Evolutionary conservation across 2,113 vertebrate species (phyloP), one percentile per base, ranked within the genome.

Genomic region (Brienomyrus brachyistius): DNA sequence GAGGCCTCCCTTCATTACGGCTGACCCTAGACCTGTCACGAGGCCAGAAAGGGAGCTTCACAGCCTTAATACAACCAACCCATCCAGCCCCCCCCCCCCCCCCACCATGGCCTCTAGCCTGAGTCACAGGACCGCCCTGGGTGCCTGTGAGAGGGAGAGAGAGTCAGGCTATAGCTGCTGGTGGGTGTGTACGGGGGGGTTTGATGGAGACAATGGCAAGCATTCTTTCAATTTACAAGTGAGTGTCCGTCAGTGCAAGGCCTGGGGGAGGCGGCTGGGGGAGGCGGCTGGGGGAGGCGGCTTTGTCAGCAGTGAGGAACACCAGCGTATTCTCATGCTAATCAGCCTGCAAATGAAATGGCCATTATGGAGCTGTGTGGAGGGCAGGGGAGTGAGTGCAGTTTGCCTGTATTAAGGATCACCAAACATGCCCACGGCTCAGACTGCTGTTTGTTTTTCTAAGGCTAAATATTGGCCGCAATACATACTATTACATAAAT

Each of bases 171-270:
- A 94, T 94, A 92, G 93, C 92, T 94, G 92, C 93, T 94, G 83
- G 90, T 90, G 93, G 93, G 93, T 92, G 94, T 93, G 92, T 92
- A 92, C 93, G 92, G 93, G 93, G 95, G 95, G 93, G 93, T 96
- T 94, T 95, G 94, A 95, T 93, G 94, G 94, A 96, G 94, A 97
- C 97, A 97, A 97, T 96, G 94, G 96, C 94, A 93, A 94, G 95
- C 97, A 97, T 98, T 98, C 97, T 97, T 97, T 97, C 96, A 97
- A 97, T 98, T 98, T 98, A 98, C 97, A 95, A 95, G 94, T 97
- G 97, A 97, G 97, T 97, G 97, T 98, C 97, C 97, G 97, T 98
- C 97, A 96, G 95, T 96, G 96, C 96, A 96, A 97, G 96, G 96
- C 94, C 92, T n/a, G 85, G 92, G 93, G 92, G 95, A 94, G 40